A percentile compares a stretch with the other conserved stretches of the same genome.
These are phyloP conservation scores for Psittacula derbiana DNA, from an alignment of 2,797 vertebrate species.

Conservation along the genomic window DNA sequence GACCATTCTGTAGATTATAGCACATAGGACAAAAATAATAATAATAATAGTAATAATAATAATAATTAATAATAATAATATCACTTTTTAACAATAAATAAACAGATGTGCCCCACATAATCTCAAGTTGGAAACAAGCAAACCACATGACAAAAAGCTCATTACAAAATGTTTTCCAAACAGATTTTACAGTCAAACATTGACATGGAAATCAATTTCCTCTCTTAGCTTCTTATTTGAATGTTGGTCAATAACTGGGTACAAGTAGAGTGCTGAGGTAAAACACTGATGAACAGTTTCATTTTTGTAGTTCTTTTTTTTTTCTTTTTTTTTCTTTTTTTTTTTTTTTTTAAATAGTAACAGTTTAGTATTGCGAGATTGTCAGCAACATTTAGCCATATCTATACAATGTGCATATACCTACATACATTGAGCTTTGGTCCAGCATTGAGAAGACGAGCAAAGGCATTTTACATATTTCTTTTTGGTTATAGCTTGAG, in stretches of 20 bases:
- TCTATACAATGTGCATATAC: conserved; percentile 99
- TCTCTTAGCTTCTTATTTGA: conserved; percentile 72
- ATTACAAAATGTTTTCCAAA: conserved; percentile 79
- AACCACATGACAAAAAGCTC: conserved; percentile 83
- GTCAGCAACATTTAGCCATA: conserved; percentile 97
- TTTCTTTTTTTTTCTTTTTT: conserved; percentile 39
- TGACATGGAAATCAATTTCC: conserved; percentile 77
- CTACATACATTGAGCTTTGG: conserved; percentile 96
- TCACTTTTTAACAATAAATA: conserved; percentile 75
- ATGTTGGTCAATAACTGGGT: conserved; percentile 80
- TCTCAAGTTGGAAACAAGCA: conserved; percentile 81
- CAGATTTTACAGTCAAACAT: conserved; percentile 78
- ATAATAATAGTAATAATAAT: background rate
- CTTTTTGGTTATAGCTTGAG: conserved; percentile 97
- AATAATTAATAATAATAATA: conserved; percentile 51
- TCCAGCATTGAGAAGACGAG: conserved; percentile 95
- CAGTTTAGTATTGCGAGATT: conserved; percentile 94
- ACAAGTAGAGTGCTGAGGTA: conserved; percentile 91
- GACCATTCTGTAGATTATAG: conserved; percentile 81
- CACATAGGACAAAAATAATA: conserved; percentile 71
- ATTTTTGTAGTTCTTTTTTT: conserved; percentile 71
- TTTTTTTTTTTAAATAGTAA: conserved; percentile 75
- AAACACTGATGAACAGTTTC: conserved; percentile 84
- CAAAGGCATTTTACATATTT: conserved; percentile 87
- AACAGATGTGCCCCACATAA: conserved; percentile 81